These are phyloP conservation scores for Drosophila borborema DNA, from an alignment of 2,888 invertebrate genomes.

Conservation along the genomic window DNA sequence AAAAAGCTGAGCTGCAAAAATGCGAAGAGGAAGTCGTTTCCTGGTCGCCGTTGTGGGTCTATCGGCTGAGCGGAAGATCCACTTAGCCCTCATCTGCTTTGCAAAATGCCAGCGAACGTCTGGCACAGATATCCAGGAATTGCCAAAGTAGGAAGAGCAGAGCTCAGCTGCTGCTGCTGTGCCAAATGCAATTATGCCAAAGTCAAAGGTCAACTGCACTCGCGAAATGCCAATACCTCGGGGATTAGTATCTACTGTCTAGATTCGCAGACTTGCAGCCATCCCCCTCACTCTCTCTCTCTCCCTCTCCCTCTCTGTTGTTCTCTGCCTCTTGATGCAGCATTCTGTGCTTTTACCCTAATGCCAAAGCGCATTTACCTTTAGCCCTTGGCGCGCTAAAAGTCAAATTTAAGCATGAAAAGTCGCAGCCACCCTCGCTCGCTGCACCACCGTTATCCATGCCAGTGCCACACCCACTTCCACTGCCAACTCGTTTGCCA, in stretches of 20 bases:
- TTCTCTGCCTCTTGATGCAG: background rate
- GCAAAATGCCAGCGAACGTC: constrained; percentile 61
- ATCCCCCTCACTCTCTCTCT: constrained; percentile 29
- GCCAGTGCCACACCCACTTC: background rate
- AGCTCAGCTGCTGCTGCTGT: constrained; percentile 36
- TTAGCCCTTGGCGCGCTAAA: constrained; percentile 67
- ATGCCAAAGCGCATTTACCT: constrained; percentile 39
- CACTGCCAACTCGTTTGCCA: constrained; percentile 22
- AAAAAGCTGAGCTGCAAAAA: constrained; percentile 53
- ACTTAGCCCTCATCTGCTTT: constrained; percentile 27
- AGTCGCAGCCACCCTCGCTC: constrained; percentile 37
- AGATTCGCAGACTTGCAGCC: constrained; percentile 12
- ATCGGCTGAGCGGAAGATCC: constrained; percentile 66
- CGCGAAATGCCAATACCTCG: constrained; percentile 62
- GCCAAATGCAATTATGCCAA: constrained; percentile 62
- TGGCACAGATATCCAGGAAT: constrained; percentile 44
- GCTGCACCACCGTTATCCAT: background rate
- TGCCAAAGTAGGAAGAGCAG: background rate
- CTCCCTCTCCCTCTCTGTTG: background rate
- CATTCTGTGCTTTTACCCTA: constrained; percentile 37
- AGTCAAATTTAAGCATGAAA: constrained; percentile 70
- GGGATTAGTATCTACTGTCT: constrained; percentile 42
- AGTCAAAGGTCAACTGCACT: constrained; percentile 20
- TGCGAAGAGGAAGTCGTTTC: constrained; percentile 60
- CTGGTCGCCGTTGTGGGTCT: constrained; percentile 66